A percentile compares a stretch with the other conserved stretches of the same genome.
phyloP scores from a whole-genome alignment of 2,113 vertebrate genomes.

The Cololabis saira region DNA sequence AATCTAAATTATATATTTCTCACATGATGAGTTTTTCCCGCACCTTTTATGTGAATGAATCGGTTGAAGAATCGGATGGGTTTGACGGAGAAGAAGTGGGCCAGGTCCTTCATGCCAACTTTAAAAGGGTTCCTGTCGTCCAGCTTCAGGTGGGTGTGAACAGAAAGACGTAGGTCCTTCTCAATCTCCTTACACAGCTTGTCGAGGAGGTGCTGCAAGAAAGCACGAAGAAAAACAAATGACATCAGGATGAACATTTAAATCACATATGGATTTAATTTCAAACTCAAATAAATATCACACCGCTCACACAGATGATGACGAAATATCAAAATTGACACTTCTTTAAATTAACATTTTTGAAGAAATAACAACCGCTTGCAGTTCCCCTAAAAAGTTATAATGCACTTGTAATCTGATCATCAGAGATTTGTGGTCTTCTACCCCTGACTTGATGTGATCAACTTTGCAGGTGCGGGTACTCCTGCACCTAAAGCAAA shows the following conservation, averaged over 20 bases:
- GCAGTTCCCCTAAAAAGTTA: too few species aligned
- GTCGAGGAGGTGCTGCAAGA: constrained; percentile 88
- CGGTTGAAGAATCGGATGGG: constrained; percentile 97
- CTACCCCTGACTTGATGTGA: too few species aligned
- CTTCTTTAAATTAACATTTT: too few species aligned
- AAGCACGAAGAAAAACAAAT: neutral
- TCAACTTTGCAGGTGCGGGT: too few species aligned
- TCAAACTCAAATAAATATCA: too few species aligned
- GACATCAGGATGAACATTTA: neutral
- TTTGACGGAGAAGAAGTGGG: constrained; percentile 95
- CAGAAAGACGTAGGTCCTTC: constrained; percentile 96
- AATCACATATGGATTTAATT: neutral
- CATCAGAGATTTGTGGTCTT: too few species aligned
- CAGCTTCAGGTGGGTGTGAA: constrained; percentile 96
- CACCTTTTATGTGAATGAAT: constrained; percentile 98
- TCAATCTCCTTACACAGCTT: constrained; percentile 99
- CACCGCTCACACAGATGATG: too few species aligned
- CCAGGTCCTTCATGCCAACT: constrained; percentile 97
- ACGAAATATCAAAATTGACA: too few species aligned
- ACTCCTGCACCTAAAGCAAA: too few species aligned
- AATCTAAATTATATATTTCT: too few species aligned
- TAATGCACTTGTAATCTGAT: too few species aligned
- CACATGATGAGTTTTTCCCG: neutral
- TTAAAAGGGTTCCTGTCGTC: constrained; percentile 98
- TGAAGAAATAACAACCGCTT: too few species aligned